Conservation (phyloP, 2,888 invertebrate species). For the Tipula unca region DNA sequence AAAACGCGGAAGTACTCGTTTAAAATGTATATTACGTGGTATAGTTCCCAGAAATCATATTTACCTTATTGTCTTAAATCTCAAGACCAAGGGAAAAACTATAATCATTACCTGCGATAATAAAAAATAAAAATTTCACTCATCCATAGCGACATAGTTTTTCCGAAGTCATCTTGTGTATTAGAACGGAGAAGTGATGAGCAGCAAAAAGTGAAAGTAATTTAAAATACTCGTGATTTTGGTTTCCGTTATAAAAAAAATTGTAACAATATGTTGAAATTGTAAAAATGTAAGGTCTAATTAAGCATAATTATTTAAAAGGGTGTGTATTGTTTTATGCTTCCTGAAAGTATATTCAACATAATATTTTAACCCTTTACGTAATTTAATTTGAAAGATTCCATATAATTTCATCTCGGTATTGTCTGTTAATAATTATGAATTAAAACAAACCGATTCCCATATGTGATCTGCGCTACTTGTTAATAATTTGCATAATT, state of each 20-base stretch:
- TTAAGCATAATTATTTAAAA: background rate
- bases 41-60: background rate
- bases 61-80: background rate
- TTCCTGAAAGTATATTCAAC: background rate
- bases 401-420: background rate
- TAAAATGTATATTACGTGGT: background rate
- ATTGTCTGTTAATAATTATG: background rate
- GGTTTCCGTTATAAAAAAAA: background rate
- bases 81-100: too few species aligned
- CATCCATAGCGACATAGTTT: background rate
- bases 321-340: background rate
- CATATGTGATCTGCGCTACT: background rate
- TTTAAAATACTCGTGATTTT: background rate
- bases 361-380: background rate
- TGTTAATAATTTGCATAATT: background rate
- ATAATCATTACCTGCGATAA: background rate
- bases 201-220: background rate
- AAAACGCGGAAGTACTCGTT: background rate
- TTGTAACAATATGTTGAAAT: background rate
- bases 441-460: background rate
- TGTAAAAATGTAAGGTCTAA: background rate
- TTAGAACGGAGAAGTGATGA: background rate
- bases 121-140: background rate
- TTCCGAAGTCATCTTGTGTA: background rate
- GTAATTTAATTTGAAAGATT: background rate